Evolutionary conservation across 2,888 invertebrate species (phyloP), one percentile per base, ranked within the genome.

Genomic region (Corythucha ciliata): DNA sequence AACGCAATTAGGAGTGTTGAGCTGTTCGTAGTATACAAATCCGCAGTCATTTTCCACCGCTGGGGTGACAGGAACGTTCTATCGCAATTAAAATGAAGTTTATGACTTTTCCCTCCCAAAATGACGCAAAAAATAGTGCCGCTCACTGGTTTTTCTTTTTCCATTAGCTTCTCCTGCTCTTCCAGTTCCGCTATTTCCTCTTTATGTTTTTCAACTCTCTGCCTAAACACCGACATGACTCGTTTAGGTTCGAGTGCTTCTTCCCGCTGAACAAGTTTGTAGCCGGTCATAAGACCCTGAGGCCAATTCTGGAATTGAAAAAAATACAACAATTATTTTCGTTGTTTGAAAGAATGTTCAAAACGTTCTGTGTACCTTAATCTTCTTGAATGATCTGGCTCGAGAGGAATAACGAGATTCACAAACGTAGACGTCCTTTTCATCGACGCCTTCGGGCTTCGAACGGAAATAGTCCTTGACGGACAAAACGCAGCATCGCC

Each of bases 341-440:
- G 5, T 14, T 10, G 14, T 8, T 20, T 34, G 18, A 49, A n/a
- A 50, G n/a, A 5, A 29, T n/a, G n/a, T 8, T 29, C 8, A 42
- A 55, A 51, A 25, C 16, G 18, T 44, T 40, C 3, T 20, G 2
- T 20, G 37, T 55, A 63, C 63, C 70, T 89, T 90, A 53, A 97
- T 90, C 70, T 96, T 96, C 70, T 92, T 92, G 69, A 97, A 97
- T 62, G 82, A 80, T 55, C 91, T 78, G 29, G 80, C 79, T 62
- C 81, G 81, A 0, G 88, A 81, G 60, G 83, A 86, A 70, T 98
- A 98, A 4, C 93, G 78, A 16, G 90, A 93, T 70, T 98, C 97
- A 68, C 97, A 97, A 0, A 97, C 94, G 65, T 85, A 98, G 1
- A 97, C 84, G 69, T 98, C 94, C 64, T 90, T 89, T 57, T 93